These are phyloP conservation scores for Neodiprion lecontei DNA, from an alignment of 1,140 invertebrate genomes.

Conservation along the genomic window DNA sequence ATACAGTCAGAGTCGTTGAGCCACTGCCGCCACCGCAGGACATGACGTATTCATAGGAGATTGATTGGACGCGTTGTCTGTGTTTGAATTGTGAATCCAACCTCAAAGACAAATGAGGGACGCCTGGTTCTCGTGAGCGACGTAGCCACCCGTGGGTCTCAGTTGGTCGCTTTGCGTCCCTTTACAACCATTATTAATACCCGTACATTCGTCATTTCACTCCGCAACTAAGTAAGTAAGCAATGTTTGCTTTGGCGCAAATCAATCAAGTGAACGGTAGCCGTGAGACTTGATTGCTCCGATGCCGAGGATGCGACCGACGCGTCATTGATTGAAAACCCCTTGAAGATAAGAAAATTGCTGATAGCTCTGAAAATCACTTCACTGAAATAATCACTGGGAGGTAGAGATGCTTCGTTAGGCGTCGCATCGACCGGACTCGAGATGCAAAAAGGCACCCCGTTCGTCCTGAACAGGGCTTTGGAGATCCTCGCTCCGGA, in stretches of 20 bases:
- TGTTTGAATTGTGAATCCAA: conserved; percentile 51
- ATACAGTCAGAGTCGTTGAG: conserved; percentile 5
- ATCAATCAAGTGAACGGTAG: conserved; percentile 43
- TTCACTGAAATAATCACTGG: too few species aligned
- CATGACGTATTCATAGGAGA: conserved; percentile 34
- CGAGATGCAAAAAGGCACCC: background rate
- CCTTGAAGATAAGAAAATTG: too few species aligned
- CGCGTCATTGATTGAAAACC: too few species aligned
- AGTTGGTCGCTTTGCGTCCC: conserved; percentile 51
- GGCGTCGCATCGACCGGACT: too few species aligned
- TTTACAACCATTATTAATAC: conserved; percentile 54
- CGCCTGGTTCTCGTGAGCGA: conserved; percentile 47
- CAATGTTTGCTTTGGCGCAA: conserved; percentile 54
- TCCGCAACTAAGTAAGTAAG: conserved; percentile 41
- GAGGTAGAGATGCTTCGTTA: too few species aligned
- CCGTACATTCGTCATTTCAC: conserved; percentile 50
- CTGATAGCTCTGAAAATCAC: too few species aligned
- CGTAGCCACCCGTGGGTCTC: conserved; percentile 46
- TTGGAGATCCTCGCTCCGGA: conserved; percentile 45
- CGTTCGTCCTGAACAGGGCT: background rate
- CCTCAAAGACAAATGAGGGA: conserved; percentile 53
- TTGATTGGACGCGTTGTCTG: conserved; percentile 47
- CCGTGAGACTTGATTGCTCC: background rate
- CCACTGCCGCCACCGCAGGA: background rate
- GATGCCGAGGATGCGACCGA: too few species aligned